Percentiles rank a stretch among this genome's conserved stretches.
Conservation (phyloP, 2,113 vertebrate genomes). For the Pomatorhinus ruficollis region DNA sequence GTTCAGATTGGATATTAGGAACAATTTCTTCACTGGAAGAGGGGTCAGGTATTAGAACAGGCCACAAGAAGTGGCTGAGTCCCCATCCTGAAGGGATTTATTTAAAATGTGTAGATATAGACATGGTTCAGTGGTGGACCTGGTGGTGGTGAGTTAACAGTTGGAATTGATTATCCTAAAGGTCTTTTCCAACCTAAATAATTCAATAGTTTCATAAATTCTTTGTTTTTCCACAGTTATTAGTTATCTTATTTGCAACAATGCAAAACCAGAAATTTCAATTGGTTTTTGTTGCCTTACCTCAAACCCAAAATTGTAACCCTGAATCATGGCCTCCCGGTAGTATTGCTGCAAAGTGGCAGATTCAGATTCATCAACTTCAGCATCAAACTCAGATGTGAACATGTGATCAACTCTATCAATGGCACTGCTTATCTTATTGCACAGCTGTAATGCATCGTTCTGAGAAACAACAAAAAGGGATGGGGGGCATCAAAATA, state of each 20-base stretch:
- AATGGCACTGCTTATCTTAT: slow-evolving; percentile 90
- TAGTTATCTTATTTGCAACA: not conserved
- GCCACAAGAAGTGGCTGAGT: not conserved
- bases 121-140: not conserved
- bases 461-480: slow-evolving; percentile 74
- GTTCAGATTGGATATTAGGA: not conserved
- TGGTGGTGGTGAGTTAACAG: not conserved
- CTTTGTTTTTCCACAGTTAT: not conserved
- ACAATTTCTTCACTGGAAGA: not conserved
- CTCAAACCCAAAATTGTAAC: slow-evolving; percentile 98
- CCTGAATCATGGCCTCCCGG: slow-evolving; percentile 97
- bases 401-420: slow-evolving; percentile 95
- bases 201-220: not conserved
- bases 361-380: slow-evolving; percentile 91
- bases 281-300: slow-evolving; percentile 65
- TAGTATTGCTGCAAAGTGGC: slow-evolving; percentile 94
- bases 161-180: not conserved
- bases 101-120: not conserved
- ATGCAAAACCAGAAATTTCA: not conserved
- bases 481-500: not conserved
- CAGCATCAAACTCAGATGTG: slow-evolving; percentile 89
- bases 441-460: slow-evolving; percentile 92
- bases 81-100: not conserved
- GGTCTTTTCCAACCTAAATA: not conserved
- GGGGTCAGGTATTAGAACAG: not conserved